Conservation (phyloP, 2,113 vertebrate genomes). For the Vidua chalybeata region DNA sequence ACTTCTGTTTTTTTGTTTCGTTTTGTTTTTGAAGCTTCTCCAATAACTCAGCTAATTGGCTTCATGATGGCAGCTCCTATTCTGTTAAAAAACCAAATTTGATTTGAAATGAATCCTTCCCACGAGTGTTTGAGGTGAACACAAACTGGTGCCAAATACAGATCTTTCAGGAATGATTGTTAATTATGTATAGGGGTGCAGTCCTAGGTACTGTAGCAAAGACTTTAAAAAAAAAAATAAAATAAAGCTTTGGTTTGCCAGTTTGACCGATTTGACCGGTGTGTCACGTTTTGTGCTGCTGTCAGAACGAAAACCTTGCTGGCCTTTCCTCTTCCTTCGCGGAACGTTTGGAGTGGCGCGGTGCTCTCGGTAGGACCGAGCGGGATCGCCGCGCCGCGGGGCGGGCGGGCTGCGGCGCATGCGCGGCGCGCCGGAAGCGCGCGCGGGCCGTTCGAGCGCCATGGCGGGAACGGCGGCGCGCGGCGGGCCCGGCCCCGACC, state of each 20-base stretch:
- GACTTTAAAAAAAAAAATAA: conserved; percentile 40
- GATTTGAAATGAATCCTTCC: conserved; percentile 49
- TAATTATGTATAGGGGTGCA: conserved; percentile 65
- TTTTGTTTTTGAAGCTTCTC: conserved; percentile 47
- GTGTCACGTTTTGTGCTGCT: conserved; percentile 52
- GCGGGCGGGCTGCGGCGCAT: background rate
- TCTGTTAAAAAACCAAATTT: conserved; percentile 47
- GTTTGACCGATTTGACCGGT: conserved; percentile 48
- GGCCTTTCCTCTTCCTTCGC: background rate
- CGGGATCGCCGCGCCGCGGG: no score
- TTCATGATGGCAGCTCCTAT: conserved; percentile 38
- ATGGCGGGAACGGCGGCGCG: background rate
- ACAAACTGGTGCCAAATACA: conserved; percentile 79
- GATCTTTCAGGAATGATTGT: conserved; percentile 69
- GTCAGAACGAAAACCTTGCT: background rate
- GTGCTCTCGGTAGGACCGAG: no score
- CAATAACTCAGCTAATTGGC: conserved; percentile 59
- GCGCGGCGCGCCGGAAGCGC: background rate
- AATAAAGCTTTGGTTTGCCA: conserved; percentile 71
- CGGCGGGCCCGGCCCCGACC: background rate
- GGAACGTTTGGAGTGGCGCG: no score
- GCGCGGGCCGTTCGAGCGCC: background rate
- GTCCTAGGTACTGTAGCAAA: conserved; percentile 70
- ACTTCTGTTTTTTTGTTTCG: background rate
- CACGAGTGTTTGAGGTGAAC: conserved; percentile 66